Percentiles rank a stretch among this genome's conserved stretches.
phyloP scores from a whole-genome alignment of 2,113 vertebrate species.

The Siniperca knerii region DNA sequence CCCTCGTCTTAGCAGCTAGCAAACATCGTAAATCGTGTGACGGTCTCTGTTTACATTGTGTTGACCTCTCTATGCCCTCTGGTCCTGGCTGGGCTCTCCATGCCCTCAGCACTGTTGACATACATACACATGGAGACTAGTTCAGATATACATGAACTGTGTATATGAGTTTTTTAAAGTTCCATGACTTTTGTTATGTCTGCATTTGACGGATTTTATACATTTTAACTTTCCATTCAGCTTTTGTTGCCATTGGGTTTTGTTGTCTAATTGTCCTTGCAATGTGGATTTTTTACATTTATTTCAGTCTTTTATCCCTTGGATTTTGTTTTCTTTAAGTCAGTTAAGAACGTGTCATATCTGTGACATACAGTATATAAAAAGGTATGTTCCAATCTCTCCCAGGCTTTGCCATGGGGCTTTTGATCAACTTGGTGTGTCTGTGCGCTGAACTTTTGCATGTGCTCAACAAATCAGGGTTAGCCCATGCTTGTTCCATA shows the following conservation, averaged over 20 bases:
- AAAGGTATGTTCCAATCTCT: neutral
- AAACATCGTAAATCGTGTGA: constrained; percentile 83
- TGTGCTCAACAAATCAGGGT: neutral
- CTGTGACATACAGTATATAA: neutral
- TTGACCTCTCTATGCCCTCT: constrained; percentile 75
- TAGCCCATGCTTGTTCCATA: neutral
- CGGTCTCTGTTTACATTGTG: constrained; percentile 78
- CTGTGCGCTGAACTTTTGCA: neutral
- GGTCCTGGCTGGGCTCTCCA: constrained; percentile 57
- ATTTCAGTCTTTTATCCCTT: neutral
- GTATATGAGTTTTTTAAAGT: neutral
- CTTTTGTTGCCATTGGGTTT: neutral
- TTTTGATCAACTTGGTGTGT: neutral
- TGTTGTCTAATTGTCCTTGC: neutral
- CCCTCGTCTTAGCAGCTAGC: constrained; percentile 78
- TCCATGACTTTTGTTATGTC: neutral
- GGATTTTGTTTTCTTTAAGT: neutral
- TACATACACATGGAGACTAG: constrained; percentile 43
- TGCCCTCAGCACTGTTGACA: constrained; percentile 66
- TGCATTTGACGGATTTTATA: constrained; percentile 1
- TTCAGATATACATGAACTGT: constrained; percentile 21
- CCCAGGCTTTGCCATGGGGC: neutral
- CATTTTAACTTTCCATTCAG: constrained; percentile 20
- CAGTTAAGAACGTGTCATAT: neutral
- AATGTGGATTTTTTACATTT: neutral